Evolutionary conservation across 1,140 invertebrate genomes (phyloP), one percentile per base, ranked within the genome.

Genomic region (Oryctes rhinoceros): DNA sequence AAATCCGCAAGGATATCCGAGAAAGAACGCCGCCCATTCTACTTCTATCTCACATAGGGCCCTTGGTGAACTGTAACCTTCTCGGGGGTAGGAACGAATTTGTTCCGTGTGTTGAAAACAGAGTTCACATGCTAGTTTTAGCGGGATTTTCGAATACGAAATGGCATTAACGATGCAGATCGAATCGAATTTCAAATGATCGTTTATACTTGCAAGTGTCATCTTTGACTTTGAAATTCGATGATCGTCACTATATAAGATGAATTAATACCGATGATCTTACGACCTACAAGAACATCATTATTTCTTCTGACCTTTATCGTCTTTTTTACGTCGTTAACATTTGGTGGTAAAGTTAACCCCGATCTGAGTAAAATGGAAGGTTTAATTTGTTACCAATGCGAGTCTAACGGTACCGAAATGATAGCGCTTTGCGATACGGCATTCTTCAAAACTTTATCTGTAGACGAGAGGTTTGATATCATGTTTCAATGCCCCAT

Each of bases 331-430:
- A 24, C 35, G 1, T 71, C 35, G 9, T 3, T 37, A 35, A 24
- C 4, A 24, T 35, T 37, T 24, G 35, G 35, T 13, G 65, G 24
- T 0, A 30, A 71, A 71, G 65, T 71, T 24, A 37, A 13, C 5
- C 75, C 67, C 6, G 71, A 80, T 65, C 7, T 79, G 35, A 53
- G 35, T 1, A 13, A 47, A 39, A 62, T 77, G 78, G 30, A 76
- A 47, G 24, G 30, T 9, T 59, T 82, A 18, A 39, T 75, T 24
- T 82, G 82, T 37, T 82, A 81, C 59, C 82, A 82, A 67, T 82
- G 82, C 47, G n/a, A 78, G 15, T 78, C 76, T 9, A 47, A 78
- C 13, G 79, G 49, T 18, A 81, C 15, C 7, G 78, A 82, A 67
- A 44, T 78, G 30, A 35, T 76, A 74, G 65, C 81, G 6, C 65